A percentile compares a stretch with the other conserved stretches of the same genome.
phyloP scores from a whole-genome alignment of 1,140 invertebrate species.

The Papilio dardanus region DNA sequence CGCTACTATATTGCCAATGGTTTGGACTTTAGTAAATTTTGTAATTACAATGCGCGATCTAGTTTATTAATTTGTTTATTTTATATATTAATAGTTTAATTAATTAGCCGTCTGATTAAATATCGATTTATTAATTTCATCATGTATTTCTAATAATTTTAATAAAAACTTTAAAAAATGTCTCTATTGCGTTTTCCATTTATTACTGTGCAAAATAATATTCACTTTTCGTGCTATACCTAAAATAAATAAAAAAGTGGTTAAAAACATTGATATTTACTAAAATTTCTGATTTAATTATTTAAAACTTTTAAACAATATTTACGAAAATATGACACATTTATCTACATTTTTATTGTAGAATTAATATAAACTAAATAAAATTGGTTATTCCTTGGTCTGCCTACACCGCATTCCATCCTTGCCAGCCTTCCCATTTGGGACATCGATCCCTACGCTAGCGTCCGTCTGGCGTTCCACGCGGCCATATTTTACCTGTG shows the following conservation, averaged over 20 bases:
- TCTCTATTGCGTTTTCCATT: no score
- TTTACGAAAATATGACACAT: not conserved
- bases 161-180: no score
- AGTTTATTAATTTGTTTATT: constrained; percentile 4
- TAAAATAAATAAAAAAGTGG: no score
- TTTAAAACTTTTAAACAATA: no score
- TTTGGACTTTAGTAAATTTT: constrained; percentile 30
- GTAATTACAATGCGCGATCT: constrained; percentile 33
- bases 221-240: no score
- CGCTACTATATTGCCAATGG: constrained; percentile 66
- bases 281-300: no score
- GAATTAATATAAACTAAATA: not conserved
- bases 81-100: not conserved
- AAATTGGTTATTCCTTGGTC: not conserved
- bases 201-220: no score
- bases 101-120: not conserved
- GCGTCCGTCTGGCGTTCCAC: constrained; percentile 24
- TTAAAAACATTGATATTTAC: no score
- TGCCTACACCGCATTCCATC: constrained; percentile 1
- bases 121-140: not conserved
- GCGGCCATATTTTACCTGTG: constrained; percentile 18
- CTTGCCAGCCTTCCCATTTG: constrained; percentile 9
- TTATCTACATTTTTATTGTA: not conserved
- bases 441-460: constrained; percentile 29
- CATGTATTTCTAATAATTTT: no score